Conservation (phyloP, 2,113 vertebrate species). For the Hyperoodon ampullatus region DNA sequence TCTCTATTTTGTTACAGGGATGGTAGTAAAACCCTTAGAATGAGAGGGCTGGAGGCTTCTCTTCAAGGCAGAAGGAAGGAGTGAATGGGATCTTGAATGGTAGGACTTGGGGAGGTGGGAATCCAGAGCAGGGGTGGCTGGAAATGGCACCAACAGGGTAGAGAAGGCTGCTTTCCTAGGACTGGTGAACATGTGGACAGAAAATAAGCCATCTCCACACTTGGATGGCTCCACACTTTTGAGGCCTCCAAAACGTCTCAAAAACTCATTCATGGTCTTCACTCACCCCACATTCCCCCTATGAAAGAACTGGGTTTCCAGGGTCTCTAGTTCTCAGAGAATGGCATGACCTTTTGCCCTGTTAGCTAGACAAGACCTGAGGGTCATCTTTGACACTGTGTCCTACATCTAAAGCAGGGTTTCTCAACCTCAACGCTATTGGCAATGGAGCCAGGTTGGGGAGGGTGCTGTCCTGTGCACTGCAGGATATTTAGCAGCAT, state of each 20-base stretch:
- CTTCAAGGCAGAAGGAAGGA: neutral
- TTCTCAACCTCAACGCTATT: accelerated
- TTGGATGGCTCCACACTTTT: too few species aligned
- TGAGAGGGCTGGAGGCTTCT: neutral
- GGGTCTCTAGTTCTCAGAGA: neutral
- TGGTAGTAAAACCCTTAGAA: accelerated
- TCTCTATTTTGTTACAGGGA: neutral
- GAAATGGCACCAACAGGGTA: neutral
- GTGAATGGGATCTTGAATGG: neutral
- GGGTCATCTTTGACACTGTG: neutral
- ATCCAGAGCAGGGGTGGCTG: neutral
- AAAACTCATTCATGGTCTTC: neutral
- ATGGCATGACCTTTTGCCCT: neutral
- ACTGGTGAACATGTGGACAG: neutral
- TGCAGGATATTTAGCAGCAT: neutral
- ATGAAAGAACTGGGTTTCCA: neutral
- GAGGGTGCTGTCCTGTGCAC: accelerated
- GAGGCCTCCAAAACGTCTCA: neutral
- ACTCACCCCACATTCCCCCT: accelerated
- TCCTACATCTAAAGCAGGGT: neutral
- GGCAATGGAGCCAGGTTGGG: neutral
- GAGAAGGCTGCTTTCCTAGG: neutral
- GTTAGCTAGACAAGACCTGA: neutral
- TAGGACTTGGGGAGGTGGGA: accelerated
- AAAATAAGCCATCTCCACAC: neutral